phyloP scores from a whole-genome alignment of 2,888 invertebrate species.

The Trachelus stipa region DNA sequence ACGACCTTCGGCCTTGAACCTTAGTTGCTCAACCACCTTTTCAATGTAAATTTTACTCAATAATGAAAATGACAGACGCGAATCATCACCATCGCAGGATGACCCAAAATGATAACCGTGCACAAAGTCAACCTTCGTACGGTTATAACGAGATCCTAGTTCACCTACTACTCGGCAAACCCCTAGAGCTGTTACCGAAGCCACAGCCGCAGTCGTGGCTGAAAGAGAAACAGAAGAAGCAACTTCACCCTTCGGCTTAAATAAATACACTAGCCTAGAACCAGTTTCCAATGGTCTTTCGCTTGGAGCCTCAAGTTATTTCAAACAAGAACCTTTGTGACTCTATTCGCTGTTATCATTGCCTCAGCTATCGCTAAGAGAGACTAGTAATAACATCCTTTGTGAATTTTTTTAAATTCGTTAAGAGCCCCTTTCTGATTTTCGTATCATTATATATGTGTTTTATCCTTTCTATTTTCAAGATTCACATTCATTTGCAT shows the following conservation, averaged over 20 bases:
- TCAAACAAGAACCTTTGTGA: not conserved
- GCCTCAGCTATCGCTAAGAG: not conserved
- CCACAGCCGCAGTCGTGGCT: not conserved
- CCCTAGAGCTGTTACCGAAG: not conserved
- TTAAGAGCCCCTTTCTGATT: not conserved
- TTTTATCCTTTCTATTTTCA: not conserved
- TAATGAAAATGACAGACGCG: not conserved
- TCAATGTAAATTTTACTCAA: not conserved
- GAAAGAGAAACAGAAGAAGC: not conserved
- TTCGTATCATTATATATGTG: not conserved
- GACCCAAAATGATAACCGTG: too few species aligned
- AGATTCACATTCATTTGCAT: not conserved
- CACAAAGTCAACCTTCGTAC: not conserved
- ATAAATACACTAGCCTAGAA: not conserved
- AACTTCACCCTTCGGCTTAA: not conserved
- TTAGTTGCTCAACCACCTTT: not conserved
- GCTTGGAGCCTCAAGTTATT: not conserved
- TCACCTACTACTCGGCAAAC: not conserved
- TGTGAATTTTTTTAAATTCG: not conserved
- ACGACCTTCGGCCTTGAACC: slow-evolving; percentile 15
- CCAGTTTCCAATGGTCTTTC: not conserved
- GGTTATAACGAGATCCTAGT: not conserved
- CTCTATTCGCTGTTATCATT: not conserved
- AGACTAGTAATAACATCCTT: not conserved
- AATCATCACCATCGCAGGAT: not conserved